These are phyloP conservation scores for Melieria picta DNA, from an alignment of 2,888 invertebrate genomes.

Conservation along the genomic window DNA sequence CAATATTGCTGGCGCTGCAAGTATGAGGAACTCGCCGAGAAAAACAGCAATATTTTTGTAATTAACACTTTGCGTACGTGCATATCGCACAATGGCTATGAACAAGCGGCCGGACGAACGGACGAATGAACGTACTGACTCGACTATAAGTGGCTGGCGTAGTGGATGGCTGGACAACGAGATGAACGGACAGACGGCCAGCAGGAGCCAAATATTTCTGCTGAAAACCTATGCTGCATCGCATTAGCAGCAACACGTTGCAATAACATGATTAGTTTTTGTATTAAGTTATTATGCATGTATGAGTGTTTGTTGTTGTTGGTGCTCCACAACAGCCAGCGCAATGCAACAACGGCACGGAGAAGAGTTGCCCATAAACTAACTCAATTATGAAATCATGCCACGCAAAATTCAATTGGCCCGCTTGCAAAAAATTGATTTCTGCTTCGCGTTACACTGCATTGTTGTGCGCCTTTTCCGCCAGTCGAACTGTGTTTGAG, in stretches of 20 bases:
- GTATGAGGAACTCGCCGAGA: neutral
- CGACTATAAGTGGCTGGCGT: neutral
- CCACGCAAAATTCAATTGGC: conserved; percentile 33
- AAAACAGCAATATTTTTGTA: conserved; percentile 10
- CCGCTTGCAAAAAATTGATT: conserved; percentile 9
- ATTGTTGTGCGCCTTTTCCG: no score
- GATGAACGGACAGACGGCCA: no score
- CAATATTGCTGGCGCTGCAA: conserved; percentile 6
- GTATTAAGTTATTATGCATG: neutral
- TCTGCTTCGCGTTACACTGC: neutral
- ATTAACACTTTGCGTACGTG: conserved; percentile 23
- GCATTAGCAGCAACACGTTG: neutral
- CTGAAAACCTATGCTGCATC: neutral
- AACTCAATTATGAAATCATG: conserved; percentile 35
- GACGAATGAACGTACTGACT: no score
- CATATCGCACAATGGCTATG: neutral
- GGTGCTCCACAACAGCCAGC: no score
- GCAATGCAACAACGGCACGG: no score
- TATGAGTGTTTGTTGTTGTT: no score
- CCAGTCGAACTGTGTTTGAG: no score
- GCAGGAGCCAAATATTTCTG: no score
- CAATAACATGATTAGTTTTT: conserved; percentile 2
- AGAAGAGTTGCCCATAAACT: neutral
- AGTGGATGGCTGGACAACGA: no score
- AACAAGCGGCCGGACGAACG: neutral